Evolutionary conservation across 2,113 vertebrate genomes (phyloP).

Genomic region (Pipra filicauda): DNA sequence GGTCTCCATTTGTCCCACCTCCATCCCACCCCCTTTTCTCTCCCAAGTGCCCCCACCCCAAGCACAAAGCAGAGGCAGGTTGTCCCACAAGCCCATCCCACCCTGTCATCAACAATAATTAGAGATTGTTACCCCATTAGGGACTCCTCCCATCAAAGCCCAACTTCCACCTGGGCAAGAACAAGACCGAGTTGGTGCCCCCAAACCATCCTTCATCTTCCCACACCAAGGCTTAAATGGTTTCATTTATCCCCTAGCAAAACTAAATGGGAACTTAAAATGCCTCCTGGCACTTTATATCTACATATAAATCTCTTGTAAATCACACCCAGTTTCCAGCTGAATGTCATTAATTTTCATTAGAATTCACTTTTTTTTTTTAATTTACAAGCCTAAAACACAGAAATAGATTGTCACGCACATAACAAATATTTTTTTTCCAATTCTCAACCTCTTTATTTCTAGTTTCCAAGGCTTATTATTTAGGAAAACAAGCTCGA

Average conservation of each 20-base stretch:
- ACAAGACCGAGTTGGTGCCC: rapidly evolving
- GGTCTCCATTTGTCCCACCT: not conserved
- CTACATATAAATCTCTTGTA: not conserved
- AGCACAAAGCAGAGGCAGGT: not conserved
- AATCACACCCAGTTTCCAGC: not conserved
- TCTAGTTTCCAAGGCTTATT: not conserved
- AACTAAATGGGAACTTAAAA: rapidly evolving
- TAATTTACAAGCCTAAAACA: not conserved
- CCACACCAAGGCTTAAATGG: not conserved
- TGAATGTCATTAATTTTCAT: not conserved
- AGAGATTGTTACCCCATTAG: rapidly evolving
- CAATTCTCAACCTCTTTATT: not conserved
- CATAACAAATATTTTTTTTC: not conserved
- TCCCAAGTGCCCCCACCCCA: not conserved
- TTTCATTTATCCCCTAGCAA: not conserved
- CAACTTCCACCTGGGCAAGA: not conserved
- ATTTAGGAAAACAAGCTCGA: rapidly evolving
- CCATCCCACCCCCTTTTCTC: not conserved
- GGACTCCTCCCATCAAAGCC: not conserved
- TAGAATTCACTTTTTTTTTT: not conserved
- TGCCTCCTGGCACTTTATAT: not conserved
- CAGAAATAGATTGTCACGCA: rapidly evolving
- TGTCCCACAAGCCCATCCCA: not conserved
- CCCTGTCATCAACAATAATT: not conserved
- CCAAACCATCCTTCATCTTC: not conserved